Evolutionary conservation across 2,797 vertebrate genomes (phyloP), one percentile per base, ranked within the genome.

Genomic region (Garrulus glandarius): DNA sequence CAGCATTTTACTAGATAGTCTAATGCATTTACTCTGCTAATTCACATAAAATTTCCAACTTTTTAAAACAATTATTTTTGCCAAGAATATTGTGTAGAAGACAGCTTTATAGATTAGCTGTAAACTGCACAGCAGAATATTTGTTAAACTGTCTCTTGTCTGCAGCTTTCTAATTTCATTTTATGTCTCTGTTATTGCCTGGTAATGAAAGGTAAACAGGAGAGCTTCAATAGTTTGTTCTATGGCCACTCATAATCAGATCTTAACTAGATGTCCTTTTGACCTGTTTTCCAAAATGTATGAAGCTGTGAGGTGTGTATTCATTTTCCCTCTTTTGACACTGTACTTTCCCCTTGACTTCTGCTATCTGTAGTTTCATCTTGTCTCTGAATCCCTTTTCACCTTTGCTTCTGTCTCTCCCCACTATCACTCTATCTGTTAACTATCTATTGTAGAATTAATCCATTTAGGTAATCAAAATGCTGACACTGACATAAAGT

Each of bases 181-280:
- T 92, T 94, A 76, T 89, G 56, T 83, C 70, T 84, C 71, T 86
- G 4, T 75, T 63, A 90, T 52, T 93, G 70, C 77, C 68, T 15
- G 10, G 77, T 69, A 92, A 79, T 95, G 87, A 96, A 96, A 95
- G 82, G 89, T 96, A 95, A 96, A 94, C 64, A 94, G 56, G 63
- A 86, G 55, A 88, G 37, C 59, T 87, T 92, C 49, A 63, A n/a
- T 56, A 88, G 77, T 89, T 94, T 90, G 72, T 57, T 86, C 85
- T 68, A 10, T 65, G 69, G 27, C 44, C 59, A 76, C 63, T 90
- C 44, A 52, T 72, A 95, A 94, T 69, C 52, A 84, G 36, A 87
- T 60, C 56, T 77, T 84, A 94, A 93, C 70, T 49, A 69, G 61
- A 18, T 72, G 80, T 74, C 59, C 74, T 92, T 87, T 79, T 90